Base-by-base conservation (phyloP, 2,888 invertebrate genomes). In the Cheilosia impressa region DNA sequence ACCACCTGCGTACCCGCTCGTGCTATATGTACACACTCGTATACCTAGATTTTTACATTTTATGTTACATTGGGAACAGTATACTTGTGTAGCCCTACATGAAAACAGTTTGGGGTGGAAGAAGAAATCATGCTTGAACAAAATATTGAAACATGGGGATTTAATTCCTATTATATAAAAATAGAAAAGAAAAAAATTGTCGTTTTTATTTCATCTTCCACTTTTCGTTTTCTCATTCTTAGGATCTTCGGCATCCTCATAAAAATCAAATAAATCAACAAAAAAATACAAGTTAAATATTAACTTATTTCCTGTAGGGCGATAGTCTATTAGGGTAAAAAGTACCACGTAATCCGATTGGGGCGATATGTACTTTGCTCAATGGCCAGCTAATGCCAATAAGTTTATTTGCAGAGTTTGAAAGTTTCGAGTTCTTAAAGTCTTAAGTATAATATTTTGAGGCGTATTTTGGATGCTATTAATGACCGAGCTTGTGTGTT, bases 311-410 rank as follows among this genome's bases (percentile, higher is more conserved):
- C 53, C 63, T 66, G 19, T 68, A n/a, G 38, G 62, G 41, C 31
- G 27, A 62, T 57, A 50, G 68, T 27, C 78, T 83, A 83, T 83
- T 78, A 83, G 83, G 83, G 78, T 73, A 79, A 77, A 73, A 78
- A 78, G 83, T 83, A 78, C 73, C 73, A 73, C 73, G 63, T 83
- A 83, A 83, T 83, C 83, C 78, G 83, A 83, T 83, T 83, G 73
- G 73, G 57, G 62, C 73, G 62, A 73, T 82, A 82, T 82, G 72
- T 65, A 68, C 63, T 63, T 57, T 83, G 57, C 62, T 83, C 79
- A 78, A 83, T 83, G 83, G 83, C 68, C 78, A 78, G 79, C 83
- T 83, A 83, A 83, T 78, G 62, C 73, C 83, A 83, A 83, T 79
- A 83, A 68, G 78, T 78, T 78, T 83, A 60, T 78, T 78, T 79